These are phyloP conservation scores for Chloropsis hardwickii DNA, from an alignment of 2,113 vertebrate species.

Conservation along the genomic window DNA sequence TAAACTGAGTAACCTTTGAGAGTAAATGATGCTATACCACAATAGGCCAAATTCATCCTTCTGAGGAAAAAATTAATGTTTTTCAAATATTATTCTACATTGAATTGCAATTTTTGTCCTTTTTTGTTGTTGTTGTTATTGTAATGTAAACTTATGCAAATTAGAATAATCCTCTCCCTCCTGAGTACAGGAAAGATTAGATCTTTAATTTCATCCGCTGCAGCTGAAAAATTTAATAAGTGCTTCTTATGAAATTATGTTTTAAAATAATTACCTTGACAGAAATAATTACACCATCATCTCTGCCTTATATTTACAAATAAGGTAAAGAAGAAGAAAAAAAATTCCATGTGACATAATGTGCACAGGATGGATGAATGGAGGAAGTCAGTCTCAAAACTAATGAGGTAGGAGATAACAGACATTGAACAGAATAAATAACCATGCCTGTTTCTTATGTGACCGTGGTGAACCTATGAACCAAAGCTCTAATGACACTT, in stretches of 20 bases:
- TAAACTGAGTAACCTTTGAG: neutral
- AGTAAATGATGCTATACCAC: rapidly evolving
- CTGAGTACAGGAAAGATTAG: neutral
- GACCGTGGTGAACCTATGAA: rapidly evolving
- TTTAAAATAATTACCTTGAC: neutral
- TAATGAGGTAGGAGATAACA: neutral
- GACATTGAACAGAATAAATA: neutral
- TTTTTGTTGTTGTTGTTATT: neutral
- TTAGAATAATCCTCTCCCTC: neutral
- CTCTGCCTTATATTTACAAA: neutral
- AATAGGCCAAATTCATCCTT: neutral
- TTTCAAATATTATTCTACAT: neutral
- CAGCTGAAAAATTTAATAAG: neutral
- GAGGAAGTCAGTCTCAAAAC: neutral
- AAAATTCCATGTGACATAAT: neutral
- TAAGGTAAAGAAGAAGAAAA: neutral
- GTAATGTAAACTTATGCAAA: neutral
- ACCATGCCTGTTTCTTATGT: neutral
- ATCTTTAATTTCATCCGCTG: neutral
- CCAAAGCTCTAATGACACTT: neutral
- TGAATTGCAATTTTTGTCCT: neutral
- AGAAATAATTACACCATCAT: neutral
- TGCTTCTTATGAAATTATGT: neutral
- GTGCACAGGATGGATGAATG: neutral
- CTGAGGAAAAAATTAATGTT: neutral